These are phyloP conservation scores for Drosophila orosa DNA, from an alignment of 1,140 invertebrate genomes.

Conservation along the genomic window DNA sequence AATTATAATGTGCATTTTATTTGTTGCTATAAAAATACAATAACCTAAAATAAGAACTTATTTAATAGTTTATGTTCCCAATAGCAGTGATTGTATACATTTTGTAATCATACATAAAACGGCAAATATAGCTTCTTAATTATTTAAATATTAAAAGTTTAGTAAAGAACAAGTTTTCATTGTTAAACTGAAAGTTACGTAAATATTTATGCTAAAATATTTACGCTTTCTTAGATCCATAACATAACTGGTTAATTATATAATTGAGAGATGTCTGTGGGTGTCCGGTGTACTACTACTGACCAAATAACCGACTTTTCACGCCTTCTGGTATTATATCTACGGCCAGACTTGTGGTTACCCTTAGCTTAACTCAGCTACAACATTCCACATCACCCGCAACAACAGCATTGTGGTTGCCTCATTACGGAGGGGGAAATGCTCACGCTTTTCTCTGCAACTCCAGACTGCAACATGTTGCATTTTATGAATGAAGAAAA, in stretches of 20 bases:
- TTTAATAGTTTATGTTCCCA: neutral
- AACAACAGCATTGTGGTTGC: constrained; percentile 54
- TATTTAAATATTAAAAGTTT: neutral
- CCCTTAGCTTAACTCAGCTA: neutral
- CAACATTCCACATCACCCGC: constrained; percentile 50
- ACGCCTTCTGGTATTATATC: constrained; percentile 66
- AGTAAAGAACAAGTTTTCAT: neutral
- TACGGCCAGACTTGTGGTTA: constrained; percentile 22
- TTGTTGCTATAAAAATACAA: no score
- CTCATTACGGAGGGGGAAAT: constrained; percentile 67
- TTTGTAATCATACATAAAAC: no score
- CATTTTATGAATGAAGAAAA: constrained; percentile 70
- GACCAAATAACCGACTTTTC: constrained; percentile 78
- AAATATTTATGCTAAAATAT: neutral
- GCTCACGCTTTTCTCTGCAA: constrained; percentile 69
- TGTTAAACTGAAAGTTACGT: no score
- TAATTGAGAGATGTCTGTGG: constrained; percentile 15
- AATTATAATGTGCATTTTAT: no score
- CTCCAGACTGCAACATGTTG: constrained; percentile 39
- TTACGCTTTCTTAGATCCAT: neutral
- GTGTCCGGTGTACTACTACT: constrained; percentile 54
- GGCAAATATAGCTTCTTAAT: neutral
- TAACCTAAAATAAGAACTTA: no score
- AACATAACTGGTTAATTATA: constrained; percentile 19
- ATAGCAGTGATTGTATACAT: neutral